Conservation (phyloP, 2,113 vertebrate genomes). For the Pangasianodon gigas region DNA sequence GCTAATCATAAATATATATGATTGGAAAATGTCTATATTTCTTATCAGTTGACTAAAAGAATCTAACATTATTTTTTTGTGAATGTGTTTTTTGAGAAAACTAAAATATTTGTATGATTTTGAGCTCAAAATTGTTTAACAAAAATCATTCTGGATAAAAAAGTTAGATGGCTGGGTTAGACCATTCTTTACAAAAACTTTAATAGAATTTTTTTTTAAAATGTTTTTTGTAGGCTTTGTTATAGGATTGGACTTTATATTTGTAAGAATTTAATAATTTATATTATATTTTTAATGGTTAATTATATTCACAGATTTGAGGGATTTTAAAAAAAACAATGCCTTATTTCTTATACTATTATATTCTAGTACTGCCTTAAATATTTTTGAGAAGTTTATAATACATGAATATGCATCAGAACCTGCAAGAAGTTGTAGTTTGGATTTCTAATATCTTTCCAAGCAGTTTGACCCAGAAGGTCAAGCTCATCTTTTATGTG, state of each 20-base stretch:
- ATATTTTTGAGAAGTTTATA: slow-evolving; percentile 2
- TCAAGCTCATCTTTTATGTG: slow-evolving; percentile 22
- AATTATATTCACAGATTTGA: neutral
- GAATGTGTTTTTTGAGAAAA: neutral
- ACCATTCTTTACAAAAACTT: neutral
- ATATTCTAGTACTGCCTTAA: neutral
- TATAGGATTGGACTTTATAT: neutral
- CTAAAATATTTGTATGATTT: neutral
- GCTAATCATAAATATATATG: neutral
- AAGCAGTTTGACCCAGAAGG: slow-evolving; percentile 22
- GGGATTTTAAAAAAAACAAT: neutral
- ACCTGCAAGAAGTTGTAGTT: neutral
- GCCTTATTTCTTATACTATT: neutral
- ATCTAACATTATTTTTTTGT: neutral
- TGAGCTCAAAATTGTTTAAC: neutral
- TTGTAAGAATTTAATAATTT: neutral
- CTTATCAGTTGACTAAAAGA: neutral
- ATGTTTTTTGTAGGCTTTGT: neutral
- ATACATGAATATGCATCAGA: neutral
- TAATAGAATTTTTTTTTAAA: neutral
- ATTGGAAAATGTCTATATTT: neutral
- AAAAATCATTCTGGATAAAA: neutral
- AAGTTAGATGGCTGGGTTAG: neutral
- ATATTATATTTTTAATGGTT: neutral
- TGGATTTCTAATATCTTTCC: neutral